Evolutionary conservation across 2,888 invertebrate species (phyloP).

Genomic region (Eupithecia tripunctaria): DNA sequence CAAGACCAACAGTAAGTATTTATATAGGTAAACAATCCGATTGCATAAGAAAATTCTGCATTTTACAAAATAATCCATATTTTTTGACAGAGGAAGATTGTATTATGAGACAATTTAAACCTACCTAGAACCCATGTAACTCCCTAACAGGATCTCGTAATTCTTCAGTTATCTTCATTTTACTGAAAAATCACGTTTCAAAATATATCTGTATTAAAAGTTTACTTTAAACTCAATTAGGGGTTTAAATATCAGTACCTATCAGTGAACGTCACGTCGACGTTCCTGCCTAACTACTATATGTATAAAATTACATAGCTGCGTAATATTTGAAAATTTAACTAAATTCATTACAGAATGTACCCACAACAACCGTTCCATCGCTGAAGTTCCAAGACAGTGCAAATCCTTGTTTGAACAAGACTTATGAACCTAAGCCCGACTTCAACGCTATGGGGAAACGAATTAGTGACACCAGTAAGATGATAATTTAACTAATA

Average conservation of each 20-base stretch:
- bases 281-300: too few relatives aligned
- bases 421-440: slow-evolving; percentile 47
- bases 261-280: too few relatives aligned
- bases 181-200: too few relatives aligned
- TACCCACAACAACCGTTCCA: slow-evolving; percentile 14
- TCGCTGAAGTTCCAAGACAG: slow-evolving; percentile 17
- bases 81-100: background rate
- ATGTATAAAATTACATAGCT: background rate
- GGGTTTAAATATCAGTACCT: too few relatives aligned
- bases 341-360: slow-evolving; percentile 14
- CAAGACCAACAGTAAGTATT: slow-evolving; percentile 22
- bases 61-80: background rate
- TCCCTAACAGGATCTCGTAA: too few relatives aligned
- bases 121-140: too few relatives aligned
- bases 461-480: slow-evolving; percentile 61
- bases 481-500: slow-evolving; percentile 36
- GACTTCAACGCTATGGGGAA: slow-evolving; percentile 54
- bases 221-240: too few relatives aligned
- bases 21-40: background rate
- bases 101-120: too few relatives aligned
- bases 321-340: background rate
- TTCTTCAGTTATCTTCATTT: too few relatives aligned
- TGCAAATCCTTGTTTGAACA: slow-evolving; percentile 39
- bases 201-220: too few relatives aligned
- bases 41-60: background rate